Base-by-base conservation (phyloP, 2,113 vertebrate species). In the Lophochroa leadbeateri region DNA sequence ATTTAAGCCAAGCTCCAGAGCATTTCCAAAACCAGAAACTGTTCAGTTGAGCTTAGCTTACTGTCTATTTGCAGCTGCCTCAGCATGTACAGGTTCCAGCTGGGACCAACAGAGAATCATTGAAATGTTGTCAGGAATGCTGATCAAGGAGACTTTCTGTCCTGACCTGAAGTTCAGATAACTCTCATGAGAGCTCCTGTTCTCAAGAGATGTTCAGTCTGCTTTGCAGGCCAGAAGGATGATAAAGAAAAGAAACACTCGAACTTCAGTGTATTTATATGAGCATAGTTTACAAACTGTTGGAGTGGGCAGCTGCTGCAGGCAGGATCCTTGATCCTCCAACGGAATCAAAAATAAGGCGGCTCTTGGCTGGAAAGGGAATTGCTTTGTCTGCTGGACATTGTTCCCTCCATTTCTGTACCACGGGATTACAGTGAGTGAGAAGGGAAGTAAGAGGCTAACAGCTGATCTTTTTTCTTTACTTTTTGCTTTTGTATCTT, bases 51-150 rank as follows among this genome's bases (percentile, higher is more conserved):
- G 43, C 44, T 68, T 86, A 68, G 60, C 37, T 79, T 82, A 81
- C 63, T 96, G 67, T 96, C 79, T 86, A 53, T 67, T 90, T 85
- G 74, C 88, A 96, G 86, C 88, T 95, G 89, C 93, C 67, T 95
- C 81, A 86, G 86, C 89, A 80, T 43, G 86, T 91, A 88, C 82
- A 92, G 92, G 93, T 95, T 96, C 92, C 95, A 88, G 49, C 91
- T 94, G 81, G 80, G 96, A 87, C 83, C 52, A 76, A 81, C 52
- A 78, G 64, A 94, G 82, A 96, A 95, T 79, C 86, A 75, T 53
- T 90, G 84, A 94, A 96, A 96, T 90, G 82, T 77, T 95, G 88
- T 96, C 88, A 93, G 94, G 96, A 97, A 96, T 97, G 96, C 96
- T 79, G 86, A 96, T 96, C 83, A 65, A 79, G 76, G 81, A 94